phyloP scores from a whole-genome alignment of 2,888 invertebrate genomes.

The Embidobia sp. region DNA sequence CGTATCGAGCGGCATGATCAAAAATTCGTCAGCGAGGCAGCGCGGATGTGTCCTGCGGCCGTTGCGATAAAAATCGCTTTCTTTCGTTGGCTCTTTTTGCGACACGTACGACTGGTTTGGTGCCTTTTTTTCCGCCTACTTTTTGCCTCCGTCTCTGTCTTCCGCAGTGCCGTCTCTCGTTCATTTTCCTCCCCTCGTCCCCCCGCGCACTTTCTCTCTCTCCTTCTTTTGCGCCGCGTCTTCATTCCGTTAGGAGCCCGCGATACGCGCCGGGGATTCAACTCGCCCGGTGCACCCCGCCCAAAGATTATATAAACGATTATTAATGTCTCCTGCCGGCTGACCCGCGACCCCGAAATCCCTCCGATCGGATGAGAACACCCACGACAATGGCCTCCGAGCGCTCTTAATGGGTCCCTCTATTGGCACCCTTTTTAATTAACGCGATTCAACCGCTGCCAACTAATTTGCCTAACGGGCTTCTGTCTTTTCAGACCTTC shows the following conservation, averaged over 20 bases:
- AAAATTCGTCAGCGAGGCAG: conserved; percentile 43
- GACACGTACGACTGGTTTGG: too few species aligned
- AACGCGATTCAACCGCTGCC: conserved; percentile 22
- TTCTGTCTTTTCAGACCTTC: too few species aligned
- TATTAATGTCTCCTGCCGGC: conserved; percentile 77
- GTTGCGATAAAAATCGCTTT: conserved; percentile 30
- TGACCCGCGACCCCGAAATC: conserved; percentile 74
- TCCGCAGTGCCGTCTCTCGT: background rate
- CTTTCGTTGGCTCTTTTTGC: conserved; percentile 21
- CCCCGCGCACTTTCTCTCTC: background rate
- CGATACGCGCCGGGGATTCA: conserved; percentile 68
- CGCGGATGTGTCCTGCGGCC: too few species aligned
- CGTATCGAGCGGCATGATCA: conserved; percentile 37
- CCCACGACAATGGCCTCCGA: conserved; percentile 63
- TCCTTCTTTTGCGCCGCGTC: conserved; percentile 13
- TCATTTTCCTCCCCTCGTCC: background rate
- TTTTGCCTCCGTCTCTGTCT: too few species aligned
- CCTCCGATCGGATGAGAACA: conserved; percentile 62
- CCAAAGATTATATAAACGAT: conserved; percentile 76
- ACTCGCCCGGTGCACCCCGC: conserved; percentile 75
- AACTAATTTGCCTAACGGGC: conserved; percentile 30
- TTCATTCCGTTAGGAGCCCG: conserved; percentile 48
- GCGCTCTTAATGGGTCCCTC: conserved; percentile 29
- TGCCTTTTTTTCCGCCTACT: too few species aligned
- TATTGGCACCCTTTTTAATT: conserved; percentile 50